Conservation (phyloP, 2,888 invertebrate species). For the Lamellibrachia columna region DNA sequence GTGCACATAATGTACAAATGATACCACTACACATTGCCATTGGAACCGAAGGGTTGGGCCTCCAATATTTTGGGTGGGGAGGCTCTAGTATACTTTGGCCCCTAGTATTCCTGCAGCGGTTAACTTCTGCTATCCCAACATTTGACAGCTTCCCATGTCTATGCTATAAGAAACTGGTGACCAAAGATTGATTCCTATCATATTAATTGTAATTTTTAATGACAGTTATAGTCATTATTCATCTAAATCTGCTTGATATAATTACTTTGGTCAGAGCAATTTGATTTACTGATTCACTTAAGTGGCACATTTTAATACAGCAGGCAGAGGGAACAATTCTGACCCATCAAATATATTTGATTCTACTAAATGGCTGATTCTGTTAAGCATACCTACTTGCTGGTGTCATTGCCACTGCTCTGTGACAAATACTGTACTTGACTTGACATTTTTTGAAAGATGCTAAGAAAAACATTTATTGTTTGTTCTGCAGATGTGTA, state of each 20-base stretch:
- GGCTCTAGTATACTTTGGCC: not conserved
- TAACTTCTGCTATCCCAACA: not conserved
- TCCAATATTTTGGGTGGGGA: not conserved
- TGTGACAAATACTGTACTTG: not conserved
- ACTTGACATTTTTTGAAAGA: no score
- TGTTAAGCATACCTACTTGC: no score
- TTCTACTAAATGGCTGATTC: no score
- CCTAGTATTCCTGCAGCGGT: not conserved
- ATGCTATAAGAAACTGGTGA: not conserved
- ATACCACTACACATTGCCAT: not conserved
- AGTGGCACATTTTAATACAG: no score
- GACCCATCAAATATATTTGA: no score
- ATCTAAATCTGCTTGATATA: not conserved
- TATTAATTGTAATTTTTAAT: not conserved
- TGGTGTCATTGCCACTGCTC: no score
- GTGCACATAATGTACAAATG: not conserved
- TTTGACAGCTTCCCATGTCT: not conserved
- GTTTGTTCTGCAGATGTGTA: not conserved
- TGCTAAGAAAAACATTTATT: not conserved
- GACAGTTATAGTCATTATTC: not conserved
- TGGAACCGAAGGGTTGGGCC: not conserved
- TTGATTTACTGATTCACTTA: no score
- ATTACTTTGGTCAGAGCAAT: no score
- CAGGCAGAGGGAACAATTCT: no score
- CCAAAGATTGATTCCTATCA: not conserved